phyloP scores from a whole-genome alignment of 2,888 invertebrate genomes.

The Trissoscelio sp. region DNA sequence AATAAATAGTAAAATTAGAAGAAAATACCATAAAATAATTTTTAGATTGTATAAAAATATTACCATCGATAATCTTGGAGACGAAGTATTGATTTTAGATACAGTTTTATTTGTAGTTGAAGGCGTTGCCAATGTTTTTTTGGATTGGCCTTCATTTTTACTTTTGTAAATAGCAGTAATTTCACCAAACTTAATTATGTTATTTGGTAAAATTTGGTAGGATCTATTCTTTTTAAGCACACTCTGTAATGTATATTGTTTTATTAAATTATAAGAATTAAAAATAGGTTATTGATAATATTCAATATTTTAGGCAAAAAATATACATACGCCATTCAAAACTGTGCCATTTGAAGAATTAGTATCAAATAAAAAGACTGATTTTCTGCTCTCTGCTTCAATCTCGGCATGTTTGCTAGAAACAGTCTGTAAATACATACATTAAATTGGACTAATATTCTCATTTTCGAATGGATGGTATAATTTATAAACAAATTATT shows the following conservation, averaged over 20 bases:
- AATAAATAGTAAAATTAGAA: too few relatives aligned
- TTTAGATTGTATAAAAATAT: too few relatives aligned
- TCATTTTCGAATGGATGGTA: too few relatives aligned
- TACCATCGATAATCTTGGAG: not conserved
- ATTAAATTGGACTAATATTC: not conserved
- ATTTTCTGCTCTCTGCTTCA: slow-evolving; percentile 13
- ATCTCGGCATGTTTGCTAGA: slow-evolving; percentile 42
- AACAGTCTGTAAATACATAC: slow-evolving; percentile 27
- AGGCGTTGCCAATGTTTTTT: not conserved
- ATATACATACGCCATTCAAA: slow-evolving; percentile 30
- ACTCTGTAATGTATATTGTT: not conserved
- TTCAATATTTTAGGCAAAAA: too few relatives aligned
- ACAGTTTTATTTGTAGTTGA: not conserved
- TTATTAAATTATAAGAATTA: too few relatives aligned
- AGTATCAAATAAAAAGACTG: slow-evolving; percentile 24
- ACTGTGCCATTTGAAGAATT: slow-evolving; percentile 40
- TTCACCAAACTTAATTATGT: not conserved
- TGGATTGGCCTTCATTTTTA: too few relatives aligned
- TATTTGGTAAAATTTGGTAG: not conserved
- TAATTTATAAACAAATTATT: not conserved
- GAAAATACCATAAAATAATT: too few relatives aligned
- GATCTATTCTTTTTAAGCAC: not conserved
- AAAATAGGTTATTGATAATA: too few relatives aligned
- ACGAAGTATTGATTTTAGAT: not conserved
- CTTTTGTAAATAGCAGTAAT: not conserved